These are phyloP conservation scores for Amitus sp. DNA, from an alignment of 2,888 invertebrate species.

Conservation along the genomic window DNA sequence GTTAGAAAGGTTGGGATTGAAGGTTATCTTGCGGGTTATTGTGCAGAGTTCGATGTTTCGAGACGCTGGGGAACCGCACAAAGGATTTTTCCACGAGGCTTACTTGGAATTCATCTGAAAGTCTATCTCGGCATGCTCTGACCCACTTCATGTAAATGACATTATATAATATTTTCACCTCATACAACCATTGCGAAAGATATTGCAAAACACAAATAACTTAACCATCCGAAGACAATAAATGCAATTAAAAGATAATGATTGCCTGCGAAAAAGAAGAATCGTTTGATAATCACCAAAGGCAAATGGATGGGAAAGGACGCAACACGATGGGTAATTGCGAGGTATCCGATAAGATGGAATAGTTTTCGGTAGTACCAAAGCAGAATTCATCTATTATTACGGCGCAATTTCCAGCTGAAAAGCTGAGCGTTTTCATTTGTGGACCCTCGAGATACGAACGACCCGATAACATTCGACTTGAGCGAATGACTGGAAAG, in stretches of 20 bases:
- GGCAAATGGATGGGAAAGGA: no score
- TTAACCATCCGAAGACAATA: not conserved
- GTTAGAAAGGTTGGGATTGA: not conserved
- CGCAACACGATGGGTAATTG: no score
- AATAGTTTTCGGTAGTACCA: no score
- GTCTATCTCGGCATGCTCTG: slow-evolving; percentile 4
- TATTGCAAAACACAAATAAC: not conserved
- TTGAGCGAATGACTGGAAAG: no score
- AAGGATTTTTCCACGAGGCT: slow-evolving; percentile 2
- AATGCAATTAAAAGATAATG: not conserved
- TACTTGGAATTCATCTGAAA: not conserved
- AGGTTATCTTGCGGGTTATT: not conserved
- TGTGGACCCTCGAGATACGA: no score
- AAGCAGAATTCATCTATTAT: no score
- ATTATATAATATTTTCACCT: not conserved
- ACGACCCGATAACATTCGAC: no score
- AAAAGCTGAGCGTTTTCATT: no score
- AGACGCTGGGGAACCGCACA: not conserved
- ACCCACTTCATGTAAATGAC: not conserved
- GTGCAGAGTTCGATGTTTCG: not conserved
- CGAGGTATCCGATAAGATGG: no score
- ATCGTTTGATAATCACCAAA: no score
- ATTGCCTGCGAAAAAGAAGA: not conserved
- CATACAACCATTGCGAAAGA: not conserved
- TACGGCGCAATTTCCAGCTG: no score